Base-by-base conservation (phyloP, 2,797 vertebrate species). In the Salarias fasciatus region DNA sequence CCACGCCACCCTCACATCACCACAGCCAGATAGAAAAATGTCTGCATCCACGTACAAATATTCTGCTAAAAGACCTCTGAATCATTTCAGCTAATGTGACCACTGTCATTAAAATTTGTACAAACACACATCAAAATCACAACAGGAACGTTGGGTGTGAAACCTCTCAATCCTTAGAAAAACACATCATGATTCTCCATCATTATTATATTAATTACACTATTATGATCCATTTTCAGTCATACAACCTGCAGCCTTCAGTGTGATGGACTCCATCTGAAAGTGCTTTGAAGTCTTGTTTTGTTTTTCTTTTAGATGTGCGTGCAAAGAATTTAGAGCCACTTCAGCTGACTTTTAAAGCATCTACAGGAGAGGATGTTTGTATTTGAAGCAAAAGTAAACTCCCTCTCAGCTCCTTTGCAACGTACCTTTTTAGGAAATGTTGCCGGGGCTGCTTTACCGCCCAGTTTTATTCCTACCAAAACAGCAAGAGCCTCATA, bases 331-430 rank as follows among this genome's bases (percentile, higher is more conserved):
- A 1, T 35, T 35, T 47, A 13, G 49, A 54, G 35, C 48, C 28
- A 41, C 48, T 63, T 61, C 2, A 54, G 13, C 40, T 47, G 33
- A 59, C 66, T 71, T 30, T 41, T 57, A 45, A 46, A 41, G 35
- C 67, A 79, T 53, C 61, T 70, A 50, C 69, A 72, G 48, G 14
- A 52, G 12, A 44, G 63, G 69, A 66, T 66, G 70, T 75, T 75
- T 76, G 52, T 65, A 57, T 36, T 75, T 62, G 28, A 69, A 63
- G 62, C 59, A 64, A 71, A 75, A 68, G 53, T 31, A 18, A 75
- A 72, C 59, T 55, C 63, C 36, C 50, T 45, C 35, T 38, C 50
- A 2, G 5, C 64, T 73, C 29, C 29, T 55, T 62, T 36, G 36
- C 51, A 53, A 33, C 6, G 11, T 7, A 8, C 38, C 65, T 41